These are phyloP conservation scores for Eristalis arbustorum DNA, from an alignment of 2,888 invertebrate genomes.

Conservation along the genomic window DNA sequence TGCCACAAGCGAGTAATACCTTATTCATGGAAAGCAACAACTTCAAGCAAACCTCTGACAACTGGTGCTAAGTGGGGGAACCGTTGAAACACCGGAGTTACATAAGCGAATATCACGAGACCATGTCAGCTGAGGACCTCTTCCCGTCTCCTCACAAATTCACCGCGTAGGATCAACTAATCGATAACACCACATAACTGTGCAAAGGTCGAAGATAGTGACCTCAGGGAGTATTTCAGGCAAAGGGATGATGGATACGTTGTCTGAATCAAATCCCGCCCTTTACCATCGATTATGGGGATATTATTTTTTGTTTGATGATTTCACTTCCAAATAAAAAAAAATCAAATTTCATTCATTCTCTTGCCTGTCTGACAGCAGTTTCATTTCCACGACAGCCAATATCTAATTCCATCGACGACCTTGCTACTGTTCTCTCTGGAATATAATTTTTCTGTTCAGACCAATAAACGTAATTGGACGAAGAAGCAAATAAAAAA, in stretches of 20 bases:
- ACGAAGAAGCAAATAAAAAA: background rate
- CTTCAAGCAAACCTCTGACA: too few relatives aligned
- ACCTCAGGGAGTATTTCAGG: background rate
- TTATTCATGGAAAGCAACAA: too few relatives aligned
- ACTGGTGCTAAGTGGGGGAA: too few relatives aligned
- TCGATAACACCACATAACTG: background rate
- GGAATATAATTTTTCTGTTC: background rate
- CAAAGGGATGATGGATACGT: background rate
- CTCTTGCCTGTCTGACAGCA: background rate
- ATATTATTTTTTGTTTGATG: background rate
- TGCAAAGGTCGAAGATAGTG: background rate
- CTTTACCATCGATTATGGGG: background rate
- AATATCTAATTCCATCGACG: background rate
- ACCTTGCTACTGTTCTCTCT: background rate
- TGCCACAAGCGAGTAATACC: too few relatives aligned
- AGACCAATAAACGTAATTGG: background rate
- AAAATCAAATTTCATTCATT: background rate
- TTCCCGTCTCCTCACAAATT: background rate
- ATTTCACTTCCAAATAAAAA: background rate
- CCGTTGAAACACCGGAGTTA: too few relatives aligned
- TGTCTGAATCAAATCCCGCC: background rate
- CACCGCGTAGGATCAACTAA: background rate
- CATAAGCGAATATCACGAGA: too few relatives aligned
- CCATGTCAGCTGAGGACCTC: background rate
- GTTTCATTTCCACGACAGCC: background rate